These are phyloP conservation scores for Napeogenes inachia DNA, from an alignment of 2,888 invertebrate species.

Conservation along the genomic window DNA sequence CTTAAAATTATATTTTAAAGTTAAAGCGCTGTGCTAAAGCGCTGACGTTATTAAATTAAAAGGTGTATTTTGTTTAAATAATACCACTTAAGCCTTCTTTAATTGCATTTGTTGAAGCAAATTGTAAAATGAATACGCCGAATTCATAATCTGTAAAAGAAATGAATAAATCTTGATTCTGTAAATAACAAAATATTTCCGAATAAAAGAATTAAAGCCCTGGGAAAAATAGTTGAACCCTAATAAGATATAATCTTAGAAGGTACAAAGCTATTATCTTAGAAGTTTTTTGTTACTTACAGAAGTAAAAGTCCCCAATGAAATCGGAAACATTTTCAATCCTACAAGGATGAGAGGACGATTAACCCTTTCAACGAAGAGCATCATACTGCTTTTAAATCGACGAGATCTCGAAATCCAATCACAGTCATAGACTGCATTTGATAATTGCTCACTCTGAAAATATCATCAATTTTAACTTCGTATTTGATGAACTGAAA, in stretches of 20 bases:
- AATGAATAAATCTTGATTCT: no score
- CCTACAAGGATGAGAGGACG: constrained; percentile 52
- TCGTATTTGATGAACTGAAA: no score
- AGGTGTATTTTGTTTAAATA: neutral
- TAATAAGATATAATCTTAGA: no score
- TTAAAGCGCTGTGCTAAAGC: no score
- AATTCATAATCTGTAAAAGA: constrained; percentile 59
- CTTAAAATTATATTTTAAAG: no score
- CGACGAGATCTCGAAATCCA: constrained; percentile 49
- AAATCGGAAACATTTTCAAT: constrained; percentile 57
- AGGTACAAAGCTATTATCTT: neutral
- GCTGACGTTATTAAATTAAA: constrained; percentile 2
- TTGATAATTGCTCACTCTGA: constrained; percentile 49
- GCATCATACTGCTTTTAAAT: constrained; percentile 53
- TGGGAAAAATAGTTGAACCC: no score
- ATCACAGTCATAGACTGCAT: constrained; percentile 51
- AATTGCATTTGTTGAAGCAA: constrained; percentile 55
- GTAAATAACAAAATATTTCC: no score
- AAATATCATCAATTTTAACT: constrained; percentile 21
- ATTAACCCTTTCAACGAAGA: constrained; percentile 52
- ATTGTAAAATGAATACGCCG: constrained; percentile 60
- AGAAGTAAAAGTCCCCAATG: constrained; percentile 55
- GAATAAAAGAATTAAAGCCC: no score
- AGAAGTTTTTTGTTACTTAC: constrained; percentile 39
- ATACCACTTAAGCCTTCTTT: constrained; percentile 34